Conservation (phyloP, 1,140 invertebrate species). For the Oreohelix idahoensis region DNA sequence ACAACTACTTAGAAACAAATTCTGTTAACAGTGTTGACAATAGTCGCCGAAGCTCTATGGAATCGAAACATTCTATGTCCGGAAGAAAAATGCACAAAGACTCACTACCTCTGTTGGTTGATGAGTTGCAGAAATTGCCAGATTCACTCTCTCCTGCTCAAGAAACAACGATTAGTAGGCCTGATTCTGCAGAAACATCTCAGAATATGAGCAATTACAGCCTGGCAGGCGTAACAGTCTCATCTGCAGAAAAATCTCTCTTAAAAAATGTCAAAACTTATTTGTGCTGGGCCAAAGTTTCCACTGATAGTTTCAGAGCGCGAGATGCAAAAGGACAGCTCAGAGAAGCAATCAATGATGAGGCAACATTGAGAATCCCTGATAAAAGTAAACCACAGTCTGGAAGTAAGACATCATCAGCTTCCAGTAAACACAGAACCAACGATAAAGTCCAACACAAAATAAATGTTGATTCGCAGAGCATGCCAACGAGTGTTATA, state of each 20-base stretch:
- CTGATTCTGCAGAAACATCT: background rate
- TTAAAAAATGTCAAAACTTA: background rate
- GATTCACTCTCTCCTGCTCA: background rate
- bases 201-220: background rate
- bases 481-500: background rate
- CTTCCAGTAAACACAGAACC: background rate
- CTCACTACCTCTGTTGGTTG: background rate
- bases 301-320: background rate
- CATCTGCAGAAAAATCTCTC: background rate
- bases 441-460: background rate
- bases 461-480: too few species aligned
- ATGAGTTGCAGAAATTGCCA: background rate
- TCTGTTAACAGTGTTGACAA: background rate
- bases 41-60: background rate
- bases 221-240: background rate
- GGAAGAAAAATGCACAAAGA: background rate
- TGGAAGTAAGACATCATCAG: background rate
- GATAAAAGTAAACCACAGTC: background rate
- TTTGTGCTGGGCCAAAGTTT: background rate
- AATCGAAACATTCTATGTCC: background rate
- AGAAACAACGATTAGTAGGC: background rate
- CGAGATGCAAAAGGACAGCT: background rate
- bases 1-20: background rate
- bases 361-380: background rate
- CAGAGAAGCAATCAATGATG: background rate